These are phyloP conservation scores for Fringilla coelebs DNA, from an alignment of 2,797 vertebrate species.

Conservation along the genomic window DNA sequence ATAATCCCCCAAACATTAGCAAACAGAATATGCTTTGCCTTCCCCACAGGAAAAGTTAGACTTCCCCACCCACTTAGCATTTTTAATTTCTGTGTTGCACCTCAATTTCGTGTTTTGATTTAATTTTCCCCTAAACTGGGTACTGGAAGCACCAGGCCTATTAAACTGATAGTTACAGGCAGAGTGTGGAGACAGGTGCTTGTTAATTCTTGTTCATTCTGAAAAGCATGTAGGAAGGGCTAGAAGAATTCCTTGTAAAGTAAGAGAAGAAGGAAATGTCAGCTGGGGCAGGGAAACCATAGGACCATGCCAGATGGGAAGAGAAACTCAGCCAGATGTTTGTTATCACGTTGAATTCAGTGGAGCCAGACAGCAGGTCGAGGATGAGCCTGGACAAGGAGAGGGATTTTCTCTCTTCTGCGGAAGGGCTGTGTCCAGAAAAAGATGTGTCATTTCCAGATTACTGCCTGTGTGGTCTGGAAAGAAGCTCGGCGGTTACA, in stretches of 20 bases:
- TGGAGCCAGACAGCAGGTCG: neutral
- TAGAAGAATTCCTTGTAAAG: neutral
- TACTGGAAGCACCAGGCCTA: neutral
- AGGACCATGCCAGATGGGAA: neutral
- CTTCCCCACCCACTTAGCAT: neutral
- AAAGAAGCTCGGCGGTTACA: rapidly evolving
- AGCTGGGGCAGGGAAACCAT: neutral
- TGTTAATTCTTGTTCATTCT: neutral
- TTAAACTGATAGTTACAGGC: neutral
- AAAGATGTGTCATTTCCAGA: neutral
- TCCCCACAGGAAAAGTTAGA: neutral
- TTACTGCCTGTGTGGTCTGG: neutral
- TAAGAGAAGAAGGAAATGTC: neutral
- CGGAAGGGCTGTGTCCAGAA: neutral
- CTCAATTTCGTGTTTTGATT: neutral
- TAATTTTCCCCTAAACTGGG: neutral
- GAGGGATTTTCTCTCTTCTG: neutral
- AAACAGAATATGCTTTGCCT: neutral
- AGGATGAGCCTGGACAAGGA: neutral
- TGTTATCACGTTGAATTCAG: neutral
- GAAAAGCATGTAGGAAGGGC: neutral
- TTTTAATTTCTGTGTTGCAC: neutral
- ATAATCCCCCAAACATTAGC: neutral
- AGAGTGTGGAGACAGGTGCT: neutral
- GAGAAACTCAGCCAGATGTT: slow-evolving; percentile 8